These are phyloP conservation scores for Crotalus viridis DNA, from an alignment of 2,113 vertebrate genomes.

Conservation along the genomic window DNA sequence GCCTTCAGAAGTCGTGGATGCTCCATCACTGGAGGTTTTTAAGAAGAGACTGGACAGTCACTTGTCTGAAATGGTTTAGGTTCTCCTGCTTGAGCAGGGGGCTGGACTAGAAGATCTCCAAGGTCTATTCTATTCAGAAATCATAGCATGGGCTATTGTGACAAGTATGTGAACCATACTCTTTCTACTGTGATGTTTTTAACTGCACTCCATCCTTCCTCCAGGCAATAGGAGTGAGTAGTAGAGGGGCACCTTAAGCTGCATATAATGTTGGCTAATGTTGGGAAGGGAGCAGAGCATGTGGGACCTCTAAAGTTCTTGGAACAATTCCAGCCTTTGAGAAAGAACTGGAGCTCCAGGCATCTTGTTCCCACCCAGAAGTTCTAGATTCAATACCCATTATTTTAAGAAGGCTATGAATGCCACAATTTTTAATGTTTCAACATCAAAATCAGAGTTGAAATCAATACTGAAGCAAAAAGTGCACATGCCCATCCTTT, in stretches of 20 bases:
- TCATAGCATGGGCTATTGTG: background rate
- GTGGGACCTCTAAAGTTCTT: background rate
- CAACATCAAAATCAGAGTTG: background rate
- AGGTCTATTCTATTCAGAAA: no score
- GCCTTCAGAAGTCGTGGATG: no score
- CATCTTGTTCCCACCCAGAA: background rate
- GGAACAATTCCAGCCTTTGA: background rate
- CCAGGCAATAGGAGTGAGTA: background rate
- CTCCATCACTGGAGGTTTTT: no score
- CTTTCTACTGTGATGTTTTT: background rate
- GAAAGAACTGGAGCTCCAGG: background rate
- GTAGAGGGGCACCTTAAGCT: background rate
- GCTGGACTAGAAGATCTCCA: no score
- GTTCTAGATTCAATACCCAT: background rate
- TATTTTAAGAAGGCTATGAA: background rate
- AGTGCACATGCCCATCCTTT: background rate
- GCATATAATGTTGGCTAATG: background rate
- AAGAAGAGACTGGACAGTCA: no score
- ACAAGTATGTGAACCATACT: background rate
- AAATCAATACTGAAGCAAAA: background rate
- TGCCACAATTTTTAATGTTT: background rate
- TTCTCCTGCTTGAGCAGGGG: no score
- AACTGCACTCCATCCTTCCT: background rate
- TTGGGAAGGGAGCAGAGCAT: background rate
- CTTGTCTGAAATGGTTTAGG: no score